Evolutionary conservation across 2,113 vertebrate genomes (phyloP).

Genomic region (Anoura caudifer): DNA sequence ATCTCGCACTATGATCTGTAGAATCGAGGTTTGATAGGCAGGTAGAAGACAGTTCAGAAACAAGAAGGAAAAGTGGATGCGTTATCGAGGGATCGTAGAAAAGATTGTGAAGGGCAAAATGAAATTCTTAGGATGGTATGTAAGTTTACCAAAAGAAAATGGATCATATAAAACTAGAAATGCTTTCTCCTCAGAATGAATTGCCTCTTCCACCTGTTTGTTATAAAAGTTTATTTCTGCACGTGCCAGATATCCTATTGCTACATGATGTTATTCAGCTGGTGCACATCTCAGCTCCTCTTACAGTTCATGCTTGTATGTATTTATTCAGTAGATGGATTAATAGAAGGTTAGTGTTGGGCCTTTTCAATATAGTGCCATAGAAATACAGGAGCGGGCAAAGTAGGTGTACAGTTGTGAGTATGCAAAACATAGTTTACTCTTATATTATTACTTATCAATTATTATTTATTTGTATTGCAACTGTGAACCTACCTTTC

Average conservation of each 20-base stretch:
- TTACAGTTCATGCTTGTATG: background rate
- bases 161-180: conserved; percentile 42
- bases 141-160: conserved; percentile 55
- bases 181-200: background rate
- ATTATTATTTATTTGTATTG: no score
- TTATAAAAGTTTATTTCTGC: background rate
- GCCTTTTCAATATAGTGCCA: background rate
- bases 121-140: conserved; percentile 24
- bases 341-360: background rate
- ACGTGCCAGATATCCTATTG: background rate
- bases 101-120: conserved; percentile 66
- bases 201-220: background rate
- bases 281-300: background rate
- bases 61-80: conserved; percentile 67
- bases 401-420: background rate
- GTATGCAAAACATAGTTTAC: no score
- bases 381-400: background rate
- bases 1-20: conserved; percentile 69
- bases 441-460: no score
- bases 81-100: conserved; percentile 56
- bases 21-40: conserved; percentile 76
- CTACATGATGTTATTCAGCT: background rate
- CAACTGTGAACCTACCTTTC: background rate
- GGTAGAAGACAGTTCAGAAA: conserved; percentile 72
- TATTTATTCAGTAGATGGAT: background rate